These are phyloP conservation scores for Gallinago nigripennis DNA, from an alignment of 2,797 vertebrate genomes.

Conservation along the genomic window DNA sequence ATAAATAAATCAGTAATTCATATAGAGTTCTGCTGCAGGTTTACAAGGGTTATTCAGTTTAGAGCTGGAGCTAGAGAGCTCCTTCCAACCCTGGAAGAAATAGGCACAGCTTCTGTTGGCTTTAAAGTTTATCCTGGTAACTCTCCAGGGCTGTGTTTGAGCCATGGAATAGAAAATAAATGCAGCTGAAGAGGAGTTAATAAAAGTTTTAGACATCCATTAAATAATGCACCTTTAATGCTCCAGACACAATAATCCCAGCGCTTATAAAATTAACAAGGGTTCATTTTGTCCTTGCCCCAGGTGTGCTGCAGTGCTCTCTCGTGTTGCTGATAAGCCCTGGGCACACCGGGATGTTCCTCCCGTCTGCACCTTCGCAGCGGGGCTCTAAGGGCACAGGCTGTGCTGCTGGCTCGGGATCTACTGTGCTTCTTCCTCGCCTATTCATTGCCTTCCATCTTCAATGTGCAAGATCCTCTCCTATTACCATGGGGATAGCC, in stretches of 20 bases:
- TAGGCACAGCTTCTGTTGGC: neutral
- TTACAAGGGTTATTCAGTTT: neutral
- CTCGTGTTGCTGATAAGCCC: constrained; percentile 31
- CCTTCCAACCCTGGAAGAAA: neutral
- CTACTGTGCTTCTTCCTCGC: constrained; percentile 33
- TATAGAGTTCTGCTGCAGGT: neutral
- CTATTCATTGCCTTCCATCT: constrained; percentile 42
- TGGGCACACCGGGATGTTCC: neutral
- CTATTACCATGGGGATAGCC: constrained; percentile 55
- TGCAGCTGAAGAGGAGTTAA: neutral
- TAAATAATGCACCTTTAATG: constrained; percentile 17
- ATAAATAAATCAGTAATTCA: neutral
- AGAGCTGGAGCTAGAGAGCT: neutral
- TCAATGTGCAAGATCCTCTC: neutral
- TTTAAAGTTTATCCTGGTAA: constrained; percentile 29
- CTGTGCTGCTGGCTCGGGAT: constrained; percentile 47
- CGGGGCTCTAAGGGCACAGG: constrained; percentile 23
- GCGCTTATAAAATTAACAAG: constrained; percentile 34
- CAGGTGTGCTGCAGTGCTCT: neutral
- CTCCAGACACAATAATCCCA: neutral
- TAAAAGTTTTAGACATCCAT: neutral
- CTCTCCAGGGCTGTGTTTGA: constrained; percentile 1
- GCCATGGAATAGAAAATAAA: constrained; percentile 18
- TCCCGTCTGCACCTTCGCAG: neutral
- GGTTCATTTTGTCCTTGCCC: constrained; percentile 13